A percentile compares a stretch with the other conserved stretches of the same genome.
Evolutionary conservation across 2,888 invertebrate species (phyloP).

Genomic region (Ormyrus rosae): DNA sequence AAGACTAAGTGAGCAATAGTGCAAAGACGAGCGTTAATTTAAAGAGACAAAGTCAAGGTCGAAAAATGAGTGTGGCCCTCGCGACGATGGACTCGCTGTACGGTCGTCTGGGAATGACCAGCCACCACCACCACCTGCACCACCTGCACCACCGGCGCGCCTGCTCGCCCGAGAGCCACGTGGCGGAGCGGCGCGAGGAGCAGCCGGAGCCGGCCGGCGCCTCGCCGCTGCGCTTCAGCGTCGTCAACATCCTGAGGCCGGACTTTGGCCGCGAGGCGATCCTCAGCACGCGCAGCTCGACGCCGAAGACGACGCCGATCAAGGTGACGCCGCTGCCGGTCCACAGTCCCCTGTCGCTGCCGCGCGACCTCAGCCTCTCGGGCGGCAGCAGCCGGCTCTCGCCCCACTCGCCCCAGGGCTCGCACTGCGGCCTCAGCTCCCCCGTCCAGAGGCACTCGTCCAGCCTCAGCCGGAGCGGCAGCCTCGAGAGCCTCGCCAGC

Average conservation of each 20-base stretch:
- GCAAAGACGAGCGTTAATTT: not conserved
- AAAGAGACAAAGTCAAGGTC: too few relatives aligned
- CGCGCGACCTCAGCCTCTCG: slow-evolving; percentile 65
- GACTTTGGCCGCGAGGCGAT: slow-evolving; percentile 89
- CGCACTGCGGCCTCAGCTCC: slow-evolving; percentile 65
- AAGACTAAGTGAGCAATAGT: not conserved
- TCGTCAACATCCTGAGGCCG: slow-evolving; percentile 90
- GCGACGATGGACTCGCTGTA: slow-evolving; percentile 70
- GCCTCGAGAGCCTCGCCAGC: slow-evolving; percentile 73
- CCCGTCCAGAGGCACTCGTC: slow-evolving; percentile 66
- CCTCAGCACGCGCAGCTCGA: slow-evolving; percentile 78
- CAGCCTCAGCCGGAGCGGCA: slow-evolving; percentile 71
- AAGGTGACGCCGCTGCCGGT: slow-evolving; percentile 59
- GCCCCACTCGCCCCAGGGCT: slow-evolving; percentile 62
- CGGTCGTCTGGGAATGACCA: slow-evolving; percentile 63
- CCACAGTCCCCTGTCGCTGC: slow-evolving; percentile 60
- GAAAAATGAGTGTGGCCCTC: slow-evolving; percentile 70
- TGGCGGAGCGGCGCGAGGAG: slow-evolving; percentile 39
- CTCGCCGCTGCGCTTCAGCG: slow-evolving; percentile 84
- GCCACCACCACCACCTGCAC: slow-evolving; percentile 61
- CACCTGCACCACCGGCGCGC: slow-evolving; percentile 59
- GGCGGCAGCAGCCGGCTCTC: slow-evolving; percentile 63
- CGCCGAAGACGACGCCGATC: slow-evolving; percentile 63
- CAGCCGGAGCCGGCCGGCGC: slow-evolving; percentile 44
- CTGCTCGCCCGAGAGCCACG: slow-evolving; percentile 51